Percentiles rank a stretch among this genome's conserved stretches.
Conservation (phyloP, 1,140 invertebrate species). For the silkworm (Bombyx mori) region ASM3026992v2 NC_085124.1:11615501-11616000, state of each 20-base stretch:
- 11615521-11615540: no score
- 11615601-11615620: no score
- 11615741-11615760: constrained; percentile 8
- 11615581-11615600: no score
- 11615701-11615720: constrained; percentile 4
- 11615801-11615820: neutral
- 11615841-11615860: no score
- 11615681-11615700: constrained; percentile 4
- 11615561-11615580: no score
- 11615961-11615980: constrained; percentile 9
- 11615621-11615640: no score
- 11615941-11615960: constrained; percentile 15
- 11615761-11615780: neutral
- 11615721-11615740: constrained; percentile 8
- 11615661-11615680: constrained; percentile 1
- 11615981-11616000: neutral
- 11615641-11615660: no score
- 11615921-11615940: constrained; percentile 17
- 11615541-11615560: no score
- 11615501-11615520: no score
- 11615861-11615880: no score
- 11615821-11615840: no score
- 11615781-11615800: no score
- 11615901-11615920: constrained; percentile 30
- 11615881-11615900: constrained; percentile 13